Conservation (phyloP, 2,888 invertebrate genomes). For the Conistra vaccinii region DNA sequence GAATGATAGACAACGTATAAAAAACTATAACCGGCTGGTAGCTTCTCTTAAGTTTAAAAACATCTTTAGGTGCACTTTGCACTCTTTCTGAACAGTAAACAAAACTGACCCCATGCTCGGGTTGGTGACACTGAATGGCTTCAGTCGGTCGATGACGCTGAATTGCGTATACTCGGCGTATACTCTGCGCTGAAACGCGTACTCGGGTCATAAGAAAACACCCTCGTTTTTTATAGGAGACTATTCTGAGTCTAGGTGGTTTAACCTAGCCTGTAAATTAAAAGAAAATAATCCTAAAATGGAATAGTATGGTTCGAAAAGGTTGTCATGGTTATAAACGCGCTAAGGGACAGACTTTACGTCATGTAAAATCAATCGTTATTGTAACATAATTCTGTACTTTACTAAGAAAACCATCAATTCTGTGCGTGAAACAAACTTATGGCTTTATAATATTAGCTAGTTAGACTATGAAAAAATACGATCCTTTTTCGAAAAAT, state of each 20-base stretch:
- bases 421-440: not conserved
- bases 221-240: too few species aligned
- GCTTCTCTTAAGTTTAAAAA: too few species aligned
- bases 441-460: not conserved
- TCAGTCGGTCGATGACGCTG: too few species aligned
- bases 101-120: not conserved
- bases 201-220: too few species aligned
- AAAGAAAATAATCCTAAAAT: not conserved
- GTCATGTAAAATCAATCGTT: not conserved
- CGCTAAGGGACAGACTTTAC: not conserved
- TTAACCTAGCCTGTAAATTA: not conserved
- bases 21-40: not conserved
- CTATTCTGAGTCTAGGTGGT: not conserved
- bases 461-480: not conserved
- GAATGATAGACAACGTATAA: slow-evolving; percentile 12
- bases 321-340: too few species aligned
- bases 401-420: not conserved
- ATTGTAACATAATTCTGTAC: not conserved
- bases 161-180: too few species aligned
- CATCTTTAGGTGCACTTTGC: not conserved
- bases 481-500: not conserved
- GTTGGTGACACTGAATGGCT: not conserved
- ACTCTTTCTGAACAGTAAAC: too few species aligned
- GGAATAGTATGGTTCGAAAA: not conserved
- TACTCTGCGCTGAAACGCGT: too few species aligned